Conservation (phyloP, 2,113 vertebrate genomes). For the Camelus bactrianus region DNA sequence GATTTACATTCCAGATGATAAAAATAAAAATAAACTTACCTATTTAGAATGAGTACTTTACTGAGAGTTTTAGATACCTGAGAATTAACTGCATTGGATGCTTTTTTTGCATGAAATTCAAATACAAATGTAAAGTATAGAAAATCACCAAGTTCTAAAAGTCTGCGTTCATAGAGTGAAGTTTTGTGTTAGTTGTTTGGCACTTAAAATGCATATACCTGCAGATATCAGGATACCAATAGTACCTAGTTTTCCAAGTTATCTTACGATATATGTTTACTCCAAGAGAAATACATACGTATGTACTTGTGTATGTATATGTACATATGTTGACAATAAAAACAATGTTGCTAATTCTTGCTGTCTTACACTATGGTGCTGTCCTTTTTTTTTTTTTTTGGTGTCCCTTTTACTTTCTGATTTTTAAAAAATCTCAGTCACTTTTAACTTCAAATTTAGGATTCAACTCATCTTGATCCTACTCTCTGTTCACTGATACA, state of each 20-base stretch:
- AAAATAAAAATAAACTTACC: constrained; percentile 50
- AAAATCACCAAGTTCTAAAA: background rate
- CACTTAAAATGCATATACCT: background rate
- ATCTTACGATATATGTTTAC: background rate
- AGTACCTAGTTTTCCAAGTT: background rate
- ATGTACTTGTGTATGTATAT: background rate
- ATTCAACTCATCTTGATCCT: background rate
- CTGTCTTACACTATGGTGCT: background rate
- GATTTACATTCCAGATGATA: constrained; percentile 8
- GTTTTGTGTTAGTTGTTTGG: constrained; percentile 35
- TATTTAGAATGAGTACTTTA: background rate
- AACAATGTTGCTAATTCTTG: background rate
- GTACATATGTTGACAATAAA: background rate
- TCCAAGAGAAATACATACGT: background rate
- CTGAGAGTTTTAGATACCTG: background rate
- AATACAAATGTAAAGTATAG: background rate
- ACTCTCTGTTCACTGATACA: background rate
- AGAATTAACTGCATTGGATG: background rate
- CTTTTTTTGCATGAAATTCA: constrained; percentile 28
- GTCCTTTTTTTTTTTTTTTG: background rate
- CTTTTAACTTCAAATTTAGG: constrained; percentile 22
- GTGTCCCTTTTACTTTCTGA: background rate
- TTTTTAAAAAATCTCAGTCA: background rate
- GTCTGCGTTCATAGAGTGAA: background rate
- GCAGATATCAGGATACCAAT: background rate